A percentile compares a stretch with the other conserved stretches of the same genome.
phyloP scores from a whole-genome alignment of 2,888 invertebrate species.

The Zelleria hepariella region DNA sequence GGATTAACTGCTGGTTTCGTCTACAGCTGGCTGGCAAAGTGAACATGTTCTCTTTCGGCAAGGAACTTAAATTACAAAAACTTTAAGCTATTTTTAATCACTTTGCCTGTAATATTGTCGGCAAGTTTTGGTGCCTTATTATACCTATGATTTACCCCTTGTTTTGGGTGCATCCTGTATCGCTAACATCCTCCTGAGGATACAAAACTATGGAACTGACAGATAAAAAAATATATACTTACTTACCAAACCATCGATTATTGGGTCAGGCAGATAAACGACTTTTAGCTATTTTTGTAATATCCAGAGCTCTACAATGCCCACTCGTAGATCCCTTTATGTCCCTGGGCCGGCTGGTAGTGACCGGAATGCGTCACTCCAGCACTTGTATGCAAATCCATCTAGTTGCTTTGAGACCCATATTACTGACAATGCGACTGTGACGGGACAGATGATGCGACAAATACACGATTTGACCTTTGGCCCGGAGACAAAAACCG shows the following conservation, averaged over 20 bases:
- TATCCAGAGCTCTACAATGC: neutral
- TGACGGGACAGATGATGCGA: neutral
- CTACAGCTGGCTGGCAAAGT: neutral
- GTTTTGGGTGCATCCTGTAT: too few species aligned
- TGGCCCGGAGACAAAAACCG: neutral
- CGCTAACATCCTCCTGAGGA: too few species aligned
- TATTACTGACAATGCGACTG: neutral
- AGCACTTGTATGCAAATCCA: slow-evolving; percentile 30
- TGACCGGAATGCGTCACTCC: slow-evolving; percentile 31
- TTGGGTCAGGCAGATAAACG: too few species aligned
- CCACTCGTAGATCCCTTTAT: neutral
- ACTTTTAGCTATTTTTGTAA: too few species aligned
- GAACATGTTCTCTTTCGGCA: neutral
- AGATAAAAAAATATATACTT: too few species aligned
- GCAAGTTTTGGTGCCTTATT: too few species aligned
- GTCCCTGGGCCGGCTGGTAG: slow-evolving; percentile 6
- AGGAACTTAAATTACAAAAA: neutral
- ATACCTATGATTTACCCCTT: too few species aligned
- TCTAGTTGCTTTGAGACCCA: slow-evolving; percentile 9
- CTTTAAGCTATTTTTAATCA: too few species aligned
- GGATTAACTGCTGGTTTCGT: neutral
- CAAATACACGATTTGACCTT: neutral
- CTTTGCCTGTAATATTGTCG: too few species aligned
- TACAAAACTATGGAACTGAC: too few species aligned
- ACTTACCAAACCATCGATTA: too few species aligned